Base-by-base conservation (phyloP, 2,888 invertebrate genomes). In the Apotomis capreana region DNA sequence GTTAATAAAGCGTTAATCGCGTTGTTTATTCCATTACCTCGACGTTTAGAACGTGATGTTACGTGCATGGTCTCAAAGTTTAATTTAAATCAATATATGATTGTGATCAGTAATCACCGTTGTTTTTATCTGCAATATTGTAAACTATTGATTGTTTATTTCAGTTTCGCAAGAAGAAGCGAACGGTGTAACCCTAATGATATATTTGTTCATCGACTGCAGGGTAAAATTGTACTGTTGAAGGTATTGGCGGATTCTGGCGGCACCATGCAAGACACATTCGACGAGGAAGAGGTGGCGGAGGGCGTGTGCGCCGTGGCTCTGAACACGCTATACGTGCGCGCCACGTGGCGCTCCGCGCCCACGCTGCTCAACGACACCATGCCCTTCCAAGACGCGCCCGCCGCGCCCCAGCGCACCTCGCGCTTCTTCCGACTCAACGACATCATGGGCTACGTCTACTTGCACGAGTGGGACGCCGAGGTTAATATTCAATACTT, bases 331-430 rank as follows among this genome's bases (percentile, higher is more conserved):
- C 12, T 91, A 73, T 92, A 93, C 76, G 37, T 91, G 69, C 90
- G 93, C 46, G 87, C 84, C 51, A 83, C 85, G 12, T 94, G 94
- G 93, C 88, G 90, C 2, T 81, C 89, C 71, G 84, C 91, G 69
- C 92, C 93, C 62, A 93, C 92, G 1, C 86, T 93, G 58, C 87
- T 93, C 36, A 92, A 94, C 75, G 91, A 87, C 15, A 86, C 89
- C 4, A 78, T 79, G 62, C 78, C 77, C 9, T 93, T 94, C 75
- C 82, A 75, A 49, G 87, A 89, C 73, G 76, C 79, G 1, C 78
- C 76, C 44, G 69, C 75, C 61, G 78, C 81, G 15, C 81, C 86
- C n/a, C 37, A 74, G 4, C 86, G 87, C 54, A 78, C 80, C n/a
- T 78, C 85, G 13, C 84, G 87, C 54, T 92, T 91, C 90, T 89